Conservation (phyloP, 1,140 invertebrate species). For the Popillia japonica region DNA sequence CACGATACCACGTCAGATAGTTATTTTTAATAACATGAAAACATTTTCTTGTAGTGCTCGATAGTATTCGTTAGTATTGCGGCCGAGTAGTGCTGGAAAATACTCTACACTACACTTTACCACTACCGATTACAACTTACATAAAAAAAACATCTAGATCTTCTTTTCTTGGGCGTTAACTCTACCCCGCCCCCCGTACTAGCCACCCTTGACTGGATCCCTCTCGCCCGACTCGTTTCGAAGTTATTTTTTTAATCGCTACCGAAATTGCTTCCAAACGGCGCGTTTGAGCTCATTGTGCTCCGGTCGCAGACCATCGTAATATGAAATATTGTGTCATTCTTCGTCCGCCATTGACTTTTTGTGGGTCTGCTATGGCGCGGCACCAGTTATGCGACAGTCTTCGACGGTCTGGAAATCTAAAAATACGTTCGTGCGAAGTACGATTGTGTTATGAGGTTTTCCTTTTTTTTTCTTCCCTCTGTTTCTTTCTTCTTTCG, state of each 20-base stretch:
- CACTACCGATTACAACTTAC: too few species aligned
- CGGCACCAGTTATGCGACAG: background rate
- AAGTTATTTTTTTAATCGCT: constrained; percentile 20
- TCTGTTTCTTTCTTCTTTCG: background rate
- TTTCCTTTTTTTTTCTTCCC: background rate
- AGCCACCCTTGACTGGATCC: background rate
- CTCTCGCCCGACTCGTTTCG: background rate
- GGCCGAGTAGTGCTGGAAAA: too few species aligned
- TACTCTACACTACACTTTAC: too few species aligned
- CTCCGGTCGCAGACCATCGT: background rate
- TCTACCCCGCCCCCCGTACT: background rate
- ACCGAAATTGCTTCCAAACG: constrained; percentile 7
- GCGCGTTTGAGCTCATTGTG: background rate
- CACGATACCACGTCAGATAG: too few species aligned
- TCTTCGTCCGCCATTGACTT: constrained; percentile 9
- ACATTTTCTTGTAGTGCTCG: too few species aligned
- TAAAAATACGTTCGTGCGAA: constrained; percentile 12
- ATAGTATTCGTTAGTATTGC: too few species aligned
- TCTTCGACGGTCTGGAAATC: constrained; percentile 13
- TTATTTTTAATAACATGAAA: too few species aligned
- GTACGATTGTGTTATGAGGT: constrained; percentile 26
- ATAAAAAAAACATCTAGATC: too few species aligned
- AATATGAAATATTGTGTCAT: constrained; percentile 34
- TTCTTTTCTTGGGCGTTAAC: background rate
- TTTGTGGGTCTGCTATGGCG: background rate